These are phyloP conservation scores for Bovichtus diacanthus DNA, from an alignment of 2,797 vertebrate genomes.

Conservation along the genomic window DNA sequence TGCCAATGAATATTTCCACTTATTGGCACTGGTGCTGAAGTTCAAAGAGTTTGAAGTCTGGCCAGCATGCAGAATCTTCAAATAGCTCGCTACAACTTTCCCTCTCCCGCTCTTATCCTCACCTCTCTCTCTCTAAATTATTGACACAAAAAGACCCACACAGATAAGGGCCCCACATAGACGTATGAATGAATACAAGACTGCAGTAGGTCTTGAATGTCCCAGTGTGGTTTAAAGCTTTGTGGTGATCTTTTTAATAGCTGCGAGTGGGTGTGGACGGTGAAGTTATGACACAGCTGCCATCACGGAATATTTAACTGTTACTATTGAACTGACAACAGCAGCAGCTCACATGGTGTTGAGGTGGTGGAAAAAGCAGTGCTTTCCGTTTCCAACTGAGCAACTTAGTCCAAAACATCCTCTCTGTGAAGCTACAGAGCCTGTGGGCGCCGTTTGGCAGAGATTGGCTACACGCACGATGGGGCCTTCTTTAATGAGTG, in stretches of 20 bases:
- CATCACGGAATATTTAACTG: slow-evolving; percentile 30
- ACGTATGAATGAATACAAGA: not conserved
- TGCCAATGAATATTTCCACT: slow-evolving; percentile 68
- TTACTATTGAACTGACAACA: slow-evolving; percentile 35
- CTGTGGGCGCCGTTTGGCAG: slow-evolving; percentile 48
- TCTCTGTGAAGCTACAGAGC: slow-evolving; percentile 22
- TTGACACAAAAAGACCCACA: not conserved
- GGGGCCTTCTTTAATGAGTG: slow-evolving; percentile 28
- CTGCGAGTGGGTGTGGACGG: slow-evolving; percentile 13
- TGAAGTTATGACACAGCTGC: slow-evolving; percentile 36
- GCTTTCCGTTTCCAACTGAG: slow-evolving; percentile 50
- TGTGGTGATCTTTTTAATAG: slow-evolving; percentile 6
- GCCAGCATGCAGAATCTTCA: slow-evolving; percentile 44
- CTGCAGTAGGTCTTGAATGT: not conserved
- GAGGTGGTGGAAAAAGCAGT: slow-evolving; percentile 46
- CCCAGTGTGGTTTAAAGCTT: not conserved
- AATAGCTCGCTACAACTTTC: slow-evolving; percentile 45
- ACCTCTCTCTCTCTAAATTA: slow-evolving; percentile 30
- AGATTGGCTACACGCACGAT: slow-evolving; percentile 19
- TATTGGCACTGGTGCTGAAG: slow-evolving; percentile 49
- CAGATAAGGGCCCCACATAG: not conserved
- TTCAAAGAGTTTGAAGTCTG: slow-evolving; percentile 54
- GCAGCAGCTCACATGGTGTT: slow-evolving; percentile 38
- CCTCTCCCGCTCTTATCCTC: not conserved
- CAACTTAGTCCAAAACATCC: slow-evolving; percentile 47